Evolutionary conservation across 2,113 vertebrate species (phyloP).

Genomic region (Chascanopsetta lugubris): DNA sequence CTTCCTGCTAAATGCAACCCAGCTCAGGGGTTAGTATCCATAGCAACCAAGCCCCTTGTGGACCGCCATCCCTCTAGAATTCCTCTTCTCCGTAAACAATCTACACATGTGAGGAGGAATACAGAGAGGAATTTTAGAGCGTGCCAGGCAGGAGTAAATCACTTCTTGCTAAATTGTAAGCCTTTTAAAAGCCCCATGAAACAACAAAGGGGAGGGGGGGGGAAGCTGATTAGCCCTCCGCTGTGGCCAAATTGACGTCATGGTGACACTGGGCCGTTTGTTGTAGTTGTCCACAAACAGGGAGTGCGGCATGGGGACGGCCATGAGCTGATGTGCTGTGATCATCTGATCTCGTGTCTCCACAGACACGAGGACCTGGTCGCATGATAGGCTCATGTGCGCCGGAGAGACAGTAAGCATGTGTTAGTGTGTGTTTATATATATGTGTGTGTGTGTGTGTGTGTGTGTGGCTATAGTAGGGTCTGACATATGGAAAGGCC

Average conservation of each 20-base stretch:
- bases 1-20: slow-evolving; percentile 72
- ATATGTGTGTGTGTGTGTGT: slow-evolving; percentile 6
- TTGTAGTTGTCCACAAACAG: slow-evolving; percentile 55
- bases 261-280: slow-evolving; percentile 63
- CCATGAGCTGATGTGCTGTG: slow-evolving; percentile 51
- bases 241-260: slow-evolving; percentile 69
- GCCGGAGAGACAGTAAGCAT: slow-evolving; percentile 23
- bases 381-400: slow-evolving; percentile 60
- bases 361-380: slow-evolving; percentile 55
- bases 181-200: slow-evolving; percentile 55
- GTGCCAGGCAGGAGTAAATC: slow-evolving; percentile 59
- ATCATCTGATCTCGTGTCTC: slow-evolving; percentile 71
- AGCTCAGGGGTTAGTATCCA: slow-evolving; percentile 82
- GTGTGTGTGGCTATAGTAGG: not conserved
- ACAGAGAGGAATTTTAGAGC: slow-evolving; percentile 71
- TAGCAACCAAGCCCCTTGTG: slow-evolving; percentile 78
- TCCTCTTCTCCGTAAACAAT: slow-evolving; percentile 83
- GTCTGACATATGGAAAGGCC: slow-evolving; percentile 33
- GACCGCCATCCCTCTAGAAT: slow-evolving; percentile 79
- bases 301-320: slow-evolving; percentile 43
- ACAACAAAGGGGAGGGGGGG: slow-evolving; percentile 31
- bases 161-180: slow-evolving; percentile 69
- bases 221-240: slow-evolving; percentile 58
- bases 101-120: slow-evolving; percentile 77
- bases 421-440: slow-evolving; percentile 12